phyloP scores from a whole-genome alignment of 2,888 invertebrate genomes.

The Tenthredo notha region DNA sequence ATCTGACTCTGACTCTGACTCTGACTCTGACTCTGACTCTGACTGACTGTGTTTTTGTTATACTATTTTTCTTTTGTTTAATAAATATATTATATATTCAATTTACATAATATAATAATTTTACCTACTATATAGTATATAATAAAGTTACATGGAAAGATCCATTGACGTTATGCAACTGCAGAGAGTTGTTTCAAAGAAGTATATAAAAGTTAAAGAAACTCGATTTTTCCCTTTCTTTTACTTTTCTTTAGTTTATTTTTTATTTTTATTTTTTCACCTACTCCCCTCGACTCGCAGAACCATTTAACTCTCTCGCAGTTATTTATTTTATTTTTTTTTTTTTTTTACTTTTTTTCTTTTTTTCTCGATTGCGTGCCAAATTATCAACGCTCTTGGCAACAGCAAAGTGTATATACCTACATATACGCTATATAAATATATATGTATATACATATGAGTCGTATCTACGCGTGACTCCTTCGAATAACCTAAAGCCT shows the following conservation, averaged over 20 bases:
- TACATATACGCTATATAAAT: neutral
- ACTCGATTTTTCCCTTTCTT: too few species aligned
- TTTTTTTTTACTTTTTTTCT: too few species aligned
- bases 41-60: neutral
- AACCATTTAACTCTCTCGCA: too few species aligned
- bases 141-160: too few species aligned
- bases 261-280: too few species aligned
- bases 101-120: too few species aligned
- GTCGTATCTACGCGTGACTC: neutral
- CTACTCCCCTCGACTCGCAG: too few species aligned
- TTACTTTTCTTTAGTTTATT: too few species aligned
- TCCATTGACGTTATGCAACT: too few species aligned
- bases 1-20: neutral
- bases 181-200: too few species aligned
- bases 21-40: neutral
- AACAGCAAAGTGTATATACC: neutral
- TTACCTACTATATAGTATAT: too few species aligned
- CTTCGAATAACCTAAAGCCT: neutral
- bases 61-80: neutral
- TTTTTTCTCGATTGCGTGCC: neutral
- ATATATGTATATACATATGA: neutral
- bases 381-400: constrained; percentile 3
- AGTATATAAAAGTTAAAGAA: too few species aligned
- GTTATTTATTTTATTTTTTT: neutral
- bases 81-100: neutral